Evolutionary conservation across 2,797 vertebrate genomes (phyloP).

Genomic region (Rousettus madagascariensis): DNA sequence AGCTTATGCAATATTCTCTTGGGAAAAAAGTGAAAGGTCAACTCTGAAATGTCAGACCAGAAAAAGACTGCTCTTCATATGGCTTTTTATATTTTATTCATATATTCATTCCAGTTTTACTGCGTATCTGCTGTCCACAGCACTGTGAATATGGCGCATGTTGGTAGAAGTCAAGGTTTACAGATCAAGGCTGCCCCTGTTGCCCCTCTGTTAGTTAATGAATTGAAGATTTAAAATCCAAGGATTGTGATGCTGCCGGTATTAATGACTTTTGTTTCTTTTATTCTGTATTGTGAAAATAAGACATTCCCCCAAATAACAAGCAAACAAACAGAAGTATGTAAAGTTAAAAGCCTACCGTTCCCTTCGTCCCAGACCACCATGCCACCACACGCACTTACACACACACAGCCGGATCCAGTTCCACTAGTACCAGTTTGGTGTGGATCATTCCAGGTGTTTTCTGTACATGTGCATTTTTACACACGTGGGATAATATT

Average conservation of each 20-base stretch:
- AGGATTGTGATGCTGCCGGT: background rate
- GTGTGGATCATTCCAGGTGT: background rate
- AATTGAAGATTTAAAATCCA: background rate
- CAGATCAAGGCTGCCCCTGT: background rate
- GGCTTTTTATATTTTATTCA: constrained; percentile 1
- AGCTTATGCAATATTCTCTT: constrained; percentile 20
- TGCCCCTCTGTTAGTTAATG: background rate
- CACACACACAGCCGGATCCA: background rate
- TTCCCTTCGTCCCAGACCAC: background rate
- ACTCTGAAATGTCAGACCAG: constrained; percentile 51
- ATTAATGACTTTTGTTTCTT: background rate
- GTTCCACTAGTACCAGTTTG: background rate
- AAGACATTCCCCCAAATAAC: background rate
- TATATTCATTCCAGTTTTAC: background rate
- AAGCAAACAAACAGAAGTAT: background rate
- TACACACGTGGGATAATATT: background rate
- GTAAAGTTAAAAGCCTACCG: background rate
- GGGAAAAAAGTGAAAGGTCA: background rate
- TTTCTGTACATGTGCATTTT: background rate
- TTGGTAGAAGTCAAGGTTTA: background rate
- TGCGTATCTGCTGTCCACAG: background rate
- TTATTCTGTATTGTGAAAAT: background rate
- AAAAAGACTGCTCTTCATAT: background rate
- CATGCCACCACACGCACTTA: no score
- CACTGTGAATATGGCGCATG: background rate